Conservation (phyloP, 2,888 invertebrate genomes). For the Cyclophora punctaria region DNA sequence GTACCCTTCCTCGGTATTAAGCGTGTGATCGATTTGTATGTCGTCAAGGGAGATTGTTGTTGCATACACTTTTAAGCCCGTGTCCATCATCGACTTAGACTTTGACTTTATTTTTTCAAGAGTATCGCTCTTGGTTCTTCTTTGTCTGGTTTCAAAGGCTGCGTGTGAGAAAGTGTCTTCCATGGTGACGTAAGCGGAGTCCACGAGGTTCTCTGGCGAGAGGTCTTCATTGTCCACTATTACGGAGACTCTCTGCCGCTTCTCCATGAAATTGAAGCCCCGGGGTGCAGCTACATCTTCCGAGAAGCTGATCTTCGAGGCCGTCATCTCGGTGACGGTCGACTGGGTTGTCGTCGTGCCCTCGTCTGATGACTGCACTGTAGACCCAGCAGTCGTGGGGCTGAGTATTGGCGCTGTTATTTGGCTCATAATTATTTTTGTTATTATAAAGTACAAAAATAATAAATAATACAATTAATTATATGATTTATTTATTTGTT, state of each 20-base stretch:
- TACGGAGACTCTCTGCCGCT: constrained; percentile 38
- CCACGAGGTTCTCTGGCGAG: constrained; percentile 52
- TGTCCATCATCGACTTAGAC: constrained; percentile 29
- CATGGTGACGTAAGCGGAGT: constrained; percentile 43
- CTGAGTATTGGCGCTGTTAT: no score
- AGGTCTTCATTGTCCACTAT: constrained; percentile 36
- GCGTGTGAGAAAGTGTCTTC: constrained; percentile 49
- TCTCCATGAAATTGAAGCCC: constrained; percentile 43
- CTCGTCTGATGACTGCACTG: not conserved
- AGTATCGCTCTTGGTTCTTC: constrained; percentile 37
- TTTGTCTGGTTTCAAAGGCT: constrained; percentile 44
- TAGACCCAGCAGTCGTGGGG: no score
- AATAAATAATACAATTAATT: no score
- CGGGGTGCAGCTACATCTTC: constrained; percentile 23
- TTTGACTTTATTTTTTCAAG: constrained; percentile 32
- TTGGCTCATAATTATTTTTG: no score
- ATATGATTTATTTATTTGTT: no score
- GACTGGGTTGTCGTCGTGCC: not conserved
- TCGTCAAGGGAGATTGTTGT: constrained; percentile 70
- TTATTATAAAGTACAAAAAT: no score
- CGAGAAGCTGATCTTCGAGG: constrained; percentile 17
- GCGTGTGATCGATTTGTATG: constrained; percentile 66
- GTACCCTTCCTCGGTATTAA: constrained; percentile 53
- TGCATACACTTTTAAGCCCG: constrained; percentile 55
- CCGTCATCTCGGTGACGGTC: not conserved